Conservation (phyloP, 2,888 invertebrate species). For the Pseudococcus viburni region DNA sequence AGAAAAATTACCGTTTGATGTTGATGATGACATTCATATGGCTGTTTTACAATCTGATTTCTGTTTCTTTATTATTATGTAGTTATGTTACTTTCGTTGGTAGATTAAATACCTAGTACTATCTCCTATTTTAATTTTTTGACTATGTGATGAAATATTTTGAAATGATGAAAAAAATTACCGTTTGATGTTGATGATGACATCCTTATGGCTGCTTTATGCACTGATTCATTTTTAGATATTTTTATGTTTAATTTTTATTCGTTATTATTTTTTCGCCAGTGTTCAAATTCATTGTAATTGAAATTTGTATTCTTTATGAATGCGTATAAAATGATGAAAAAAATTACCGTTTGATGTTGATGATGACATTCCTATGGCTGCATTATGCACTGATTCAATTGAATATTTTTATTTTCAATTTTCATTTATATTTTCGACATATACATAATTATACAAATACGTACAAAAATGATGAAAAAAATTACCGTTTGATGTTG, state of each 20-base stretch:
- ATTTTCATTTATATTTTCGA: too few species aligned
- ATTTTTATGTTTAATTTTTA: neutral
- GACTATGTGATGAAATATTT: neutral
- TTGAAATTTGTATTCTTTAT: too few species aligned
- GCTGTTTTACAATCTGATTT: neutral
- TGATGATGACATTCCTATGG: neutral
- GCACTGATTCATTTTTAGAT: neutral
- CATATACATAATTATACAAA: too few species aligned
- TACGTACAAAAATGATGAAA: neutral
- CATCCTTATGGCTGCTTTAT: neutral
- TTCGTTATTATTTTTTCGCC: neutral
- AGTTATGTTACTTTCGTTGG: neutral
- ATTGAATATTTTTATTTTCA: too few species aligned
- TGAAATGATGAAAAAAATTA: neutral
- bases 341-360: neutral
- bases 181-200: constrained; percentile 1
- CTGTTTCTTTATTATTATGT: neutral
- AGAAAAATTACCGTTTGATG: constrained; percentile 11
- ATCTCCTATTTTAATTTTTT: too few species aligned
- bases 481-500: neutral
- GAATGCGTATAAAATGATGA: neutral
- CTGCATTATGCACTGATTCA: neutral
- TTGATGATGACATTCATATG: constrained; percentile 2
- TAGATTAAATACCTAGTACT: too few species aligned
- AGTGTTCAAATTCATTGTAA: neutral